These are phyloP conservation scores for Parasteatoda lunata DNA, from an alignment of 2,888 invertebrate genomes.

Conservation along the genomic window DNA sequence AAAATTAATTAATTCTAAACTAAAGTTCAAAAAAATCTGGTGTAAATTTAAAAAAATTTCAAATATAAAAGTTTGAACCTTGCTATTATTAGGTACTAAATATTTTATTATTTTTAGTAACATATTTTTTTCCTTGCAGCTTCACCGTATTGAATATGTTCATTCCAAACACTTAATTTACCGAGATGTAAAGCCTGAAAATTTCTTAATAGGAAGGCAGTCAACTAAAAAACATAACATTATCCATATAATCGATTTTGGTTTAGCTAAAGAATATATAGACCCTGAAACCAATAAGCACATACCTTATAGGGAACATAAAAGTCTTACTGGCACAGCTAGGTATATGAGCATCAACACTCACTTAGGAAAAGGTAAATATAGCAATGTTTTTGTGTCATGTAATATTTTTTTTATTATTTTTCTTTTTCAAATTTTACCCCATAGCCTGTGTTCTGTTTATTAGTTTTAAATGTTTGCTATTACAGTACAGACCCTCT, in stretches of 20 bases:
- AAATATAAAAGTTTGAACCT: too few relatives aligned
- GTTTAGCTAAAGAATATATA: conserved; percentile 99
- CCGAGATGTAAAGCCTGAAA: conserved; percentile 99
- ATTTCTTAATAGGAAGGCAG: conserved; percentile 98
- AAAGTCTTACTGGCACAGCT: conserved; percentile 99
- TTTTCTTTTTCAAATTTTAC: too few relatives aligned
- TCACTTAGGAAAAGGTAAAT: conserved; percentile 85
- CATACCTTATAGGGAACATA: conserved; percentile 99
- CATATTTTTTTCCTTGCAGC: conserved; percentile 78
- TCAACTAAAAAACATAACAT: conserved; percentile 98
- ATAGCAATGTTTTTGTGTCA: conserved; percentile 6
- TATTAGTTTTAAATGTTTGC: too few relatives aligned
- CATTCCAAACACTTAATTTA: conserved; percentile 99
- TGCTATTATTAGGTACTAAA: too few relatives aligned
- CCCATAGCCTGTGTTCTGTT: too few relatives aligned
- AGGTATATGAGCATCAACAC: conserved; percentile 99
- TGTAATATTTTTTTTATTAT: too few relatives aligned
- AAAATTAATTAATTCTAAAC: too few relatives aligned
- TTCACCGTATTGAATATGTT: conserved; percentile 99
- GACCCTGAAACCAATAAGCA: conserved; percentile 99
- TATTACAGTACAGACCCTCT: too few relatives aligned
- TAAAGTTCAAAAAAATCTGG: too few relatives aligned
- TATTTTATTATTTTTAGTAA: too few relatives aligned
- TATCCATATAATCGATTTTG: conserved; percentile 99
- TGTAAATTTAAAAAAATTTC: too few relatives aligned